Evolutionary conservation across 1,140 invertebrate genomes (phyloP).

Genomic region (Drosophila ohnishii): DNA sequence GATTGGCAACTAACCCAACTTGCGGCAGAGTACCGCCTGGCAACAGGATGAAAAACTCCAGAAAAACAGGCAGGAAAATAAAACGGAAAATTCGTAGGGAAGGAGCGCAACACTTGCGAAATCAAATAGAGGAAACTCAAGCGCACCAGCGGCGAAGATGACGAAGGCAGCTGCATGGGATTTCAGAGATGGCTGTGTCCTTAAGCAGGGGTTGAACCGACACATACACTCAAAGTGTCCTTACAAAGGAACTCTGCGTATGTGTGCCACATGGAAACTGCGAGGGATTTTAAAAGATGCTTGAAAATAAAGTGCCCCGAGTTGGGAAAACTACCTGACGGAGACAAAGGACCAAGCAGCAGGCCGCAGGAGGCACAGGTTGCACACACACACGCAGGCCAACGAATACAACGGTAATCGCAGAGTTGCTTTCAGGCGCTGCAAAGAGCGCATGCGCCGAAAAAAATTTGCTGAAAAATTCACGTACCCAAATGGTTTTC

Average conservation of each 20-base stretch:
- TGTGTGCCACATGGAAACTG: constrained; percentile 76
- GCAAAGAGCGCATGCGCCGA: constrained; percentile 58
- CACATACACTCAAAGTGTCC: constrained; percentile 9
- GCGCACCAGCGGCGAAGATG: constrained; percentile 19
- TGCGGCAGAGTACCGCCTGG: constrained; percentile 49
- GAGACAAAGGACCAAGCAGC: constrained; percentile 53
- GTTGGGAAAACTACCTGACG: constrained; percentile 73
- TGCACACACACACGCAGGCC: constrained; percentile 33
- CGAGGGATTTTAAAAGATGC: constrained; percentile 66
- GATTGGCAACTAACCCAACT: constrained; percentile 21
- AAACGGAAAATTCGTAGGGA: constrained; percentile 27
- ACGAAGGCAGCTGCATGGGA: constrained; percentile 63
- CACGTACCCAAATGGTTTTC: constrained; percentile 24
- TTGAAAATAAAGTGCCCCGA: constrained; percentile 51
- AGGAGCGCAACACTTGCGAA: constrained; percentile 72
- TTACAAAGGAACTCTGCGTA: constrained; percentile 51
- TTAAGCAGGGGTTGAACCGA: constrained; percentile 62
- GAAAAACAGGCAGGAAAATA: constrained; percentile 12
- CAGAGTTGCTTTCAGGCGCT: constrained; percentile 70
- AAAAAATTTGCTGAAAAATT: constrained; percentile 68
- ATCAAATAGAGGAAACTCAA: constrained; percentile 68
- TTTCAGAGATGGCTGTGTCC: constrained; percentile 45
- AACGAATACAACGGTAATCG: constrained; percentile 21
- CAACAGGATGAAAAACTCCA: constrained; percentile 52
- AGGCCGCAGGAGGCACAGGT: constrained; percentile 55